Conservation (phyloP, 2,113 vertebrate species). For the Phylloscopus trochilus region DNA sequence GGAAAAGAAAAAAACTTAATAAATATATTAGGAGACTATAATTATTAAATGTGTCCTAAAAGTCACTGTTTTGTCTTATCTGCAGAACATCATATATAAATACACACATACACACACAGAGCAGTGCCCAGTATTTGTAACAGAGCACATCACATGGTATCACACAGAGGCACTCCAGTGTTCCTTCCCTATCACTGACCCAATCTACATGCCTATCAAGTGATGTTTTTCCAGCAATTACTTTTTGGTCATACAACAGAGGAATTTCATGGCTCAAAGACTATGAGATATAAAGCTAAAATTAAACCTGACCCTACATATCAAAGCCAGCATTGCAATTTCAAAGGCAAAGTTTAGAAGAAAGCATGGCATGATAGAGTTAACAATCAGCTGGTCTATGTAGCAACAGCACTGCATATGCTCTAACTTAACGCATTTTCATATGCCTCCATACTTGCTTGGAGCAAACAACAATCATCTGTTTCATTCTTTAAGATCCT, state of each 20-base stretch:
- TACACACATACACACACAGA: not conserved
- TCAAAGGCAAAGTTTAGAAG: not conserved
- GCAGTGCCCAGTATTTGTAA: not conserved
- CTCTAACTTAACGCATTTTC: not conserved
- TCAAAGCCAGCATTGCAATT: not conserved
- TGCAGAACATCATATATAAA: not conserved
- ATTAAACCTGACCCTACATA: not conserved
- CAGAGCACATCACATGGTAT: not conserved
- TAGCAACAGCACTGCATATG: not conserved
- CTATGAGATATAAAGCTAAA: not conserved
- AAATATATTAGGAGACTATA: not conserved
- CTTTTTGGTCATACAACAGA: not conserved
- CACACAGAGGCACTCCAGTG: not conserved
- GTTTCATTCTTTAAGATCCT: not conserved
- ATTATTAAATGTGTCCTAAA: not conserved
- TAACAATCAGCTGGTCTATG: not conserved
- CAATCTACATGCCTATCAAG: not conserved
- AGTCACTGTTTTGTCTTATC: not conserved
- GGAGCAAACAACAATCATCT: not conserved
- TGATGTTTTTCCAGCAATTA: conserved; percentile 19
- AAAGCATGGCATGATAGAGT: not conserved
- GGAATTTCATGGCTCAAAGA: not conserved
- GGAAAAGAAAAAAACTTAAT: not conserved
- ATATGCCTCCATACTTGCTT: not conserved
- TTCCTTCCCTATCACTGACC: not conserved